Conservation (phyloP, 2,888 invertebrate genomes). For the Tipula lateralis region DNA sequence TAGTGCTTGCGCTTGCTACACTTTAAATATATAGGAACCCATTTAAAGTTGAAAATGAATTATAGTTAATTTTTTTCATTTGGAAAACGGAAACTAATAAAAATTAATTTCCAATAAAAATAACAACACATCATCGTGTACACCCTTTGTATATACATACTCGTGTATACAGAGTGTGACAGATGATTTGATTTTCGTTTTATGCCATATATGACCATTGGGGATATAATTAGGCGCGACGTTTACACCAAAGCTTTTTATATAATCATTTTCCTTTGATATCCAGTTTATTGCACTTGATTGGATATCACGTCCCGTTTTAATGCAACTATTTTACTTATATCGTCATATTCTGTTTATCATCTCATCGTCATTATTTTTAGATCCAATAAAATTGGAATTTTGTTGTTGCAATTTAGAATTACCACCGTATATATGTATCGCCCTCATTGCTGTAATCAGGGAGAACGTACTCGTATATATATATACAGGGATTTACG, state of each 20-base stretch:
- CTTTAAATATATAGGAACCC: not conserved
- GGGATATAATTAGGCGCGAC: not conserved
- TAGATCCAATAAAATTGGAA: not conserved
- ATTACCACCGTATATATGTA: not conserved
- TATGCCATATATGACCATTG: not conserved
- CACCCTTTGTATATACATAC: not conserved
- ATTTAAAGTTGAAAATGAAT: not conserved
- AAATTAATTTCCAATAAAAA: conserved; percentile 24
- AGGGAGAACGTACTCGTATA: no score
- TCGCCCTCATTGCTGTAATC: not conserved
- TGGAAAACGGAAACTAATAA: not conserved
- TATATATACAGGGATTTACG: not conserved
- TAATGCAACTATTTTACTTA: not conserved
- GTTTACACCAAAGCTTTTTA: not conserved
- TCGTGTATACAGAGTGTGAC: not conserved
- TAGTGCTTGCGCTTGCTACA: not conserved
- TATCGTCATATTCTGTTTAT: not conserved
- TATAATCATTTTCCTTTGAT: not conserved
- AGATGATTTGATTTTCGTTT: not conserved
- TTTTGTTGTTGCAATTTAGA: not conserved
- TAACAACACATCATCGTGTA: not conserved
- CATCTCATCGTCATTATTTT: not conserved
- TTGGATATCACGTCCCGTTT: not conserved
- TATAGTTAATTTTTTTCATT: not conserved
- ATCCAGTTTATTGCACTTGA: not conserved